Evolutionary conservation across 2,797 vertebrate species (phyloP).

Genomic region (Anguilla anguilla): DNA sequence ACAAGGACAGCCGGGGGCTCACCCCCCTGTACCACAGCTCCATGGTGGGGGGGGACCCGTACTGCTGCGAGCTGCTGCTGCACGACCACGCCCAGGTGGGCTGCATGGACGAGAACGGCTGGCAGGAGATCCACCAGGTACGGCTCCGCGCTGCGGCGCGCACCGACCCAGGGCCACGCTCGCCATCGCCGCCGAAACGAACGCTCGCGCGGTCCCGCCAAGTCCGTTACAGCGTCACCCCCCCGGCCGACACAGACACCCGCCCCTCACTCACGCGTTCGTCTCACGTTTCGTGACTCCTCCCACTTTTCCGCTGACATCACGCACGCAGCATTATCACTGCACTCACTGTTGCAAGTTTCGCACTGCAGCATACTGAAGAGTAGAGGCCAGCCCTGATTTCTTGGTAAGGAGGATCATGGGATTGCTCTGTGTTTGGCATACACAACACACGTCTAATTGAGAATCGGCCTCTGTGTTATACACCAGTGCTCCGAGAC

Average conservation of each 20-base stretch:
- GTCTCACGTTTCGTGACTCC: too few species aligned
- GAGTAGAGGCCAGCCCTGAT: background rate
- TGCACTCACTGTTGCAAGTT: too few species aligned
- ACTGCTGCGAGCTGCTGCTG: slow-evolving; percentile 93
- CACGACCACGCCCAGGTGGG: slow-evolving; percentile 91
- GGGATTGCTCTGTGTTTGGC: background rate
- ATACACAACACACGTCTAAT: background rate
- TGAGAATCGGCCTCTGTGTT: background rate
- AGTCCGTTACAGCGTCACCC: too few species aligned
- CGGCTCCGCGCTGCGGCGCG: background rate
- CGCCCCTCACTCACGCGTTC: too few species aligned
- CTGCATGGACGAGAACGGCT: slow-evolving; percentile 91
- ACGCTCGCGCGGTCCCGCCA: too few species aligned
- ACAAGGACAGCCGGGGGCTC: slow-evolving; percentile 94
- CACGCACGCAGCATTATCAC: too few species aligned
- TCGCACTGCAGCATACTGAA: background rate
- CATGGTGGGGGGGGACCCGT: slow-evolving; percentile 93
- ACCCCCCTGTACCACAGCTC: slow-evolving; percentile 94
- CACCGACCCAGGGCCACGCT: background rate
- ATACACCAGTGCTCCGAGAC: too few species aligned
- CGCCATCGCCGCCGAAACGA: background rate
- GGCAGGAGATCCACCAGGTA: slow-evolving; percentile 98
- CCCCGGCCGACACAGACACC: too few species aligned
- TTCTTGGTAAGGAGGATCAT: background rate
- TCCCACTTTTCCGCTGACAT: too few species aligned